These are phyloP conservation scores for Apamea monoglypha DNA, from an alignment of 2,888 invertebrate species.

Conservation along the genomic window DNA sequence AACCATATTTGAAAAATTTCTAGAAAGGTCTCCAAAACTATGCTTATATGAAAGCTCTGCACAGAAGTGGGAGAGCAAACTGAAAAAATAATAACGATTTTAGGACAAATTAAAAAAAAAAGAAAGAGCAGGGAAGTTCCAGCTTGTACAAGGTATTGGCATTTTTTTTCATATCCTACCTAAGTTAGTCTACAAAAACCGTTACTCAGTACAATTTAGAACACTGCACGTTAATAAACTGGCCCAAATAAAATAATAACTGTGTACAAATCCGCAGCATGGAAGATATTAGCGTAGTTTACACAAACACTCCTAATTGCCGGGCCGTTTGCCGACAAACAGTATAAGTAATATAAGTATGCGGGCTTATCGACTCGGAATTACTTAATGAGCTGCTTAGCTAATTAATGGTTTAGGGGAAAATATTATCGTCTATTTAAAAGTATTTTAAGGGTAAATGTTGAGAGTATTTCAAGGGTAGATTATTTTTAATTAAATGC, in stretches of 20 bases:
- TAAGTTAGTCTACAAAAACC: not conserved
- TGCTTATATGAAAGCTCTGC: not conserved
- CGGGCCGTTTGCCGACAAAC: conserved; percentile 29
- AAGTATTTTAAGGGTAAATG: conserved; percentile 2
- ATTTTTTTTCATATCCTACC: not conserved
- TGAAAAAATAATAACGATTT: not conserved
- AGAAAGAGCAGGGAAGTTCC: no score
- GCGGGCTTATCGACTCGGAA: conserved; percentile 34
- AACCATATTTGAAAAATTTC: not conserved
- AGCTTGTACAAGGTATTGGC: no score
- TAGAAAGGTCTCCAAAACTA: no score
- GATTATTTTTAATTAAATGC: not conserved
- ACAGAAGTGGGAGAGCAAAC: not conserved
- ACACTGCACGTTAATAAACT: conserved; percentile 3
- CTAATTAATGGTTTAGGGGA: conserved; percentile 18
- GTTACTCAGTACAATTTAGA: not conserved
- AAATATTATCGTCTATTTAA: not conserved
- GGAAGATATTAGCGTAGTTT: conserved; percentile 35
- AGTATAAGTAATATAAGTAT: conserved; percentile 32
- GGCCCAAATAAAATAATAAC: not conserved
- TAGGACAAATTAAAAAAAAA: not conserved
- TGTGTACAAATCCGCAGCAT: conserved; percentile 1
- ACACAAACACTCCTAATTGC: conserved; percentile 47
- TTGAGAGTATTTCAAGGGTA: not conserved
- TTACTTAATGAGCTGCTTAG: conserved; percentile 25